These are phyloP conservation scores for Enteromius radiatus DNA, from an alignment of 2,797 vertebrate species.

Conservation along the genomic window DNA sequence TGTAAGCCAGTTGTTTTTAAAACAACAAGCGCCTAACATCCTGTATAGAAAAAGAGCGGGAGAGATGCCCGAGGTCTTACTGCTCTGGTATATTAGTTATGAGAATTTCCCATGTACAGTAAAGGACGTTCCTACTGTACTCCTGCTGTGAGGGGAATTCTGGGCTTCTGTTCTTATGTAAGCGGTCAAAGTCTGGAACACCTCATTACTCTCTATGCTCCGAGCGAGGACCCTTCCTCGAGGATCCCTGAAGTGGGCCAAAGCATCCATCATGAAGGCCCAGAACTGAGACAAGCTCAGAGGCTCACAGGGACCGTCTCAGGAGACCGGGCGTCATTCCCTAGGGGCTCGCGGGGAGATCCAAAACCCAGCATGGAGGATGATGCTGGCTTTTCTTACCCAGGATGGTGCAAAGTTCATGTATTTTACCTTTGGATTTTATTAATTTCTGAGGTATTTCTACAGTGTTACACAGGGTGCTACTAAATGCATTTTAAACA, in stretches of 20 bases:
- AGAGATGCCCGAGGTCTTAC: slow-evolving; percentile 5
- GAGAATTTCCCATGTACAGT: slow-evolving; percentile 30
- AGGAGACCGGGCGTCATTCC: slow-evolving; percentile 2
- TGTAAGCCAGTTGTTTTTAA: slow-evolving; percentile 25
- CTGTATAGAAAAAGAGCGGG: neutral
- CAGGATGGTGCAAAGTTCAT: neutral
- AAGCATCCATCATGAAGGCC: slow-evolving; percentile 58
- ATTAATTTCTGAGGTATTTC: neutral
- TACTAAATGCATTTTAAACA: neutral
- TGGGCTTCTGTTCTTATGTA: slow-evolving; percentile 44
- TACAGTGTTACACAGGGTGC: neutral
- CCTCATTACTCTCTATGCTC: slow-evolving; percentile 59
- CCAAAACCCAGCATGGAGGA: slow-evolving; percentile 23
- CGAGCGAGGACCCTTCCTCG: slow-evolving; percentile 46
- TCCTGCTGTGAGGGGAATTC: slow-evolving; percentile 52
- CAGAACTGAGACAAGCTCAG: slow-evolving; percentile 47
- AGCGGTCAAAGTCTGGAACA: slow-evolving; percentile 48
- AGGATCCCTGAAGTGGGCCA: slow-evolving; percentile 56
- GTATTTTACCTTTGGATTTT: neutral
- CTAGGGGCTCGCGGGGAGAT: slow-evolving; percentile 19
- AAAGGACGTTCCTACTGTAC: slow-evolving; percentile 43
- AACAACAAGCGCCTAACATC: neutral
- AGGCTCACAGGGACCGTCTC: slow-evolving; percentile 23
- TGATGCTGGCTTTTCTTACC: slow-evolving; percentile 4
- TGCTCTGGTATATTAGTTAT: slow-evolving; percentile 22